A percentile compares a stretch with the other conserved stretches of the same genome.
Evolutionary conservation across 2,888 invertebrate genomes (phyloP).

Genomic region (Latrodectus hesperus): DNA sequence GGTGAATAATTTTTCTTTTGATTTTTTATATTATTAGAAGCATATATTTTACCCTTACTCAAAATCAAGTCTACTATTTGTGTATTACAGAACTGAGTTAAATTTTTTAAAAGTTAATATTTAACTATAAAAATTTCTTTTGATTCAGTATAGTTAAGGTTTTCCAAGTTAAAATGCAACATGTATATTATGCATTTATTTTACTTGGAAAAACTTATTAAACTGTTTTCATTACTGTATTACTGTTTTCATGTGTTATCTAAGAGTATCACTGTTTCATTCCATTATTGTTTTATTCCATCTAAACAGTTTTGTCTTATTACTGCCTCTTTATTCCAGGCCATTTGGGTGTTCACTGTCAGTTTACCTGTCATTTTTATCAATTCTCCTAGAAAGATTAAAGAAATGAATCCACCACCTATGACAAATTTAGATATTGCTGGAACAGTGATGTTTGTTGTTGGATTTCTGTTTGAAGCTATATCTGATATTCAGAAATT

Average conservation of each 20-base stretch:
- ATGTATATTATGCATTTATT: no score
- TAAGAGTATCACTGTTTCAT: not conserved
- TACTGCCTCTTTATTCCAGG: slow-evolving; percentile 72
- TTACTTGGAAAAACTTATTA: no score
- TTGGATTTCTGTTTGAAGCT: slow-evolving; percentile 89
- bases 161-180: no score
- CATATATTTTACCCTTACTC: no score
- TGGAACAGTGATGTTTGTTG: slow-evolving; percentile 88
- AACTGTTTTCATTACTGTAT: not conserved
- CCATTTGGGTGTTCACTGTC: slow-evolving; percentile 90
- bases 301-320: not conserved
- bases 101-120: no score
- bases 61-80: no score
- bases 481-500: slow-evolving; percentile 95
- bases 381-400: slow-evolving; percentile 81
- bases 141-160: no score
- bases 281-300: not conserved
- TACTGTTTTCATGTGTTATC: not conserved
- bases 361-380: slow-evolving; percentile 93
- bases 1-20: no score
- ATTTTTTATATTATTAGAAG: no score
- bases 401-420: slow-evolving; percentile 75
- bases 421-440: slow-evolving; percentile 87
- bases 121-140: no score
- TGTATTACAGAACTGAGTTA: no score